Base-by-base conservation (phyloP, 30 jellyfish, hydroid and myxozoan genomes). In the Cassiopea andromeda region DNA sequence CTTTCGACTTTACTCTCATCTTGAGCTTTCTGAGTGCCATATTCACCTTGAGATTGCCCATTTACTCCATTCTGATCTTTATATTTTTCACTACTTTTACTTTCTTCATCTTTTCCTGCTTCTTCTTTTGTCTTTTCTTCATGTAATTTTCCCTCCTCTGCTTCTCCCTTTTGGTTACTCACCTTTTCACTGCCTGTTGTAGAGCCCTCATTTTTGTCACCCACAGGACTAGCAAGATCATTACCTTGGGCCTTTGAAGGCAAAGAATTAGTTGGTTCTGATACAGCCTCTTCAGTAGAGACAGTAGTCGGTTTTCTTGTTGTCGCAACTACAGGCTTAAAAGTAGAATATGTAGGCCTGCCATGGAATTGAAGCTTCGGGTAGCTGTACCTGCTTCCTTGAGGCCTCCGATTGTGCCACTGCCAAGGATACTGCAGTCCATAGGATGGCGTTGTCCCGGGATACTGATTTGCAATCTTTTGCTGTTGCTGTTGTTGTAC, bases 391-490 rank as follows among this genome's bases (percentile, higher is more conserved):
- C 89, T 47, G 1, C 84, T 54, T 27, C 87, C 93, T 6, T 61
- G 18, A 1, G 93, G 93, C 60, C 69, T 75, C 3, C 93, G 81
- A 76, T 86, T 86, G 67, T 86, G 87, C 93, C 93, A 86, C 43
- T 86, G 93, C 93, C 93, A 86, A 43, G 93, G 93, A 69, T 75
- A 86, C 82, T 69, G 84, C 69, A 86, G 48, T 47, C 93, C 93
- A 60, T 5, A 76, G 1, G 93, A 79, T 2, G 86, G 92, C 44
- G 92, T 58, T 10, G 92, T 49, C 45, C 71, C 60, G 0, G 81
- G 90, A 2, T 67, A 5, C 54, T 69, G 84, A 45, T 18, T 70
- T 13, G 59, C 84, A 46, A 17, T 46, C 68, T 18, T 73, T 76
- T n/a, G 68, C 14, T 49, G 81, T 74, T 54, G 87, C 73, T 85